Evolutionary conservation across 2,113 vertebrate species (phyloP).

Genomic region (Pholis gunnellus): DNA sequence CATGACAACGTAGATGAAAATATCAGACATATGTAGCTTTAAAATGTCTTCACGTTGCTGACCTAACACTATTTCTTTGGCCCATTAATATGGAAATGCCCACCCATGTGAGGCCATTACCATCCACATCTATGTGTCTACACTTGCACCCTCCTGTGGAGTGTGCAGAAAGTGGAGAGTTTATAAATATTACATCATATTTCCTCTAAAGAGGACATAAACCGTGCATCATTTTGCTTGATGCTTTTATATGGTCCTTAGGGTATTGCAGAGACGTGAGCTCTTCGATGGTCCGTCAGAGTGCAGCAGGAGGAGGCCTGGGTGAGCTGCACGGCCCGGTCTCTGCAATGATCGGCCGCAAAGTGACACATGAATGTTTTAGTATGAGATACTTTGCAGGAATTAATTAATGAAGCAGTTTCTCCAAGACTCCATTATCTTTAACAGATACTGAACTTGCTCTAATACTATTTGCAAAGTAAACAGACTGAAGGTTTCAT

Average conservation of each 20-base stretch:
- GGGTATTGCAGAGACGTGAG: slow-evolving; percentile 33
- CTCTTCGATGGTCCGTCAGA: slow-evolving; percentile 15
- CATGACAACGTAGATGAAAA: neutral
- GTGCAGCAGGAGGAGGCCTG: slow-evolving; percentile 2
- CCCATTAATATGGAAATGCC: slow-evolving; percentile 53
- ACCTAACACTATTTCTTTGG: slow-evolving; percentile 42
- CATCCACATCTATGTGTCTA: slow-evolving; percentile 33
- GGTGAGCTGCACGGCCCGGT: neutral
- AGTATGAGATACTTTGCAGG: neutral
- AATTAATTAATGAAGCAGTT: neutral
- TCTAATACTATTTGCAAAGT: slow-evolving; percentile 1
- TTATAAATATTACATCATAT: slow-evolving; percentile 72
- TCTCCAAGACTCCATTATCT: neutral
- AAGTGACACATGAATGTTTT: slow-evolving; percentile 45
- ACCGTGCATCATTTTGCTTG: slow-evolving; percentile 55
- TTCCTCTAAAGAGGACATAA: slow-evolving; percentile 67
- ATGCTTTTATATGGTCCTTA: slow-evolving; percentile 46
- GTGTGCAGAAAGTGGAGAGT: slow-evolving; percentile 41
- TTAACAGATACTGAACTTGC: neutral
- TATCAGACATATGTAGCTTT: slow-evolving; percentile 28
- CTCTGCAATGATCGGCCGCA: slow-evolving; percentile 14
- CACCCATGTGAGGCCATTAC: slow-evolving; percentile 45
- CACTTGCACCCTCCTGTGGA: slow-evolving; percentile 44
- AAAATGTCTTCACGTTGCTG: slow-evolving; percentile 53
- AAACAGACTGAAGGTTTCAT: neutral